phyloP scores from a whole-genome alignment of 2,888 invertebrate genomes.

The Ischnura elegans region DNA sequence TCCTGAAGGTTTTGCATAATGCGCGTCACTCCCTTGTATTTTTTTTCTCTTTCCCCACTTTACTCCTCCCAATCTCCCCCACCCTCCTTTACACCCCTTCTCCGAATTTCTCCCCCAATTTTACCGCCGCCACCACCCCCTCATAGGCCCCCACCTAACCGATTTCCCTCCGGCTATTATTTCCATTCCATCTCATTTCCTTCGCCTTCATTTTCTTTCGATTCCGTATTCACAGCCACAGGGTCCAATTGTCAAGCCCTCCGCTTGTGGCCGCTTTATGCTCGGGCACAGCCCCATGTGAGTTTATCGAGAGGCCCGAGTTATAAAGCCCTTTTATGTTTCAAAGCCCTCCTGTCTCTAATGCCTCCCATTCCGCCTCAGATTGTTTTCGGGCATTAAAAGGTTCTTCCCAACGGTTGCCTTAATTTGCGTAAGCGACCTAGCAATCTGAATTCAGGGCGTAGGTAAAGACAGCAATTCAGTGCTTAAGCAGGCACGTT shows the following conservation, averaged over 20 bases:
- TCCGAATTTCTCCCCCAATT: slow-evolving; percentile 10
- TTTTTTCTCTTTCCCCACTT: neutral
- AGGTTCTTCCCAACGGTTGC: neutral
- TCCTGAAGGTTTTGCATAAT: slow-evolving; percentile 41
- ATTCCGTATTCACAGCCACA: slow-evolving; percentile 31
- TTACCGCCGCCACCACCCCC: neutral
- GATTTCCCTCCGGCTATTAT: slow-evolving; percentile 38
- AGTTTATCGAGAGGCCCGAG: slow-evolving; percentile 6
- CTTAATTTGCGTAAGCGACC: neutral
- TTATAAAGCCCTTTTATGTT: slow-evolving; percentile 2
- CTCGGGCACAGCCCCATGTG: neutral
- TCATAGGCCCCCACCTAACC: neutral
- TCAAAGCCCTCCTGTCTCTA: neutral
- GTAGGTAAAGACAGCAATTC: neutral
- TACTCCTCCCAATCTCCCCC: neutral
- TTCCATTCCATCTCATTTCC: slow-evolving; percentile 56
- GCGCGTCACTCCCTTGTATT: neutral
- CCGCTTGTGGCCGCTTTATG: neutral
- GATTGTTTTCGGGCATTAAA: slow-evolving; percentile 23
- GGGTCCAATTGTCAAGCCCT: slow-evolving; percentile 29
- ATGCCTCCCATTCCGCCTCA: neutral
- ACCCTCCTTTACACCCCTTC: neutral
- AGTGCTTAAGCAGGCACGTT: neutral
- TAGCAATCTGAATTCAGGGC: neutral
- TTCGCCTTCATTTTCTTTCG: slow-evolving; percentile 14